A percentile compares a stretch with the other conserved stretches of the same genome.
phyloP scores from a whole-genome alignment of 2,113 vertebrate genomes.

The Melanostigma gelatinosum region DNA sequence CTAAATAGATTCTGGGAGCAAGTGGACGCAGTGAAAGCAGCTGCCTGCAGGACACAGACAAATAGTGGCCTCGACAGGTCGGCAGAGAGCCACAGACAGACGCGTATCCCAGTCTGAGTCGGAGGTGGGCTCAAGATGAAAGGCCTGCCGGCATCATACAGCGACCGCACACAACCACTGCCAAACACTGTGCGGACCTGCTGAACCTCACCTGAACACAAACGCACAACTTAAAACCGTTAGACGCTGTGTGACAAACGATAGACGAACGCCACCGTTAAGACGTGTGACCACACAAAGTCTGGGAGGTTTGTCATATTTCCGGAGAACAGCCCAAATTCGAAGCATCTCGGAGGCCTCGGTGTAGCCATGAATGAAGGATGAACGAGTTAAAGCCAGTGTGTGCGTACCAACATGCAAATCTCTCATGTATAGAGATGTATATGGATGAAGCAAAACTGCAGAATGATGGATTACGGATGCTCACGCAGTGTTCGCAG shows the following conservation, averaged over 20 bases:
- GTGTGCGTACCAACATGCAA: not conserved
- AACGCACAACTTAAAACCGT: conserved; percentile 4
- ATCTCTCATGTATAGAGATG: not conserved
- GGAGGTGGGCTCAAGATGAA: conserved; percentile 38
- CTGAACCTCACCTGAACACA: conserved; percentile 13
- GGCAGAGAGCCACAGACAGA: conserved; percentile 21
- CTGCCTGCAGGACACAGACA: not conserved
- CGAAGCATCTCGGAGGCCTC: not conserved
- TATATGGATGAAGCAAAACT: not conserved
- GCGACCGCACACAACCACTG: not conserved
- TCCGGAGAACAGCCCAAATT: not conserved
- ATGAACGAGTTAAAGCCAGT: not conserved
- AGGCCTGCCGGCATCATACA: conserved; percentile 6
- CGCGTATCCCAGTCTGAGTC: conserved; percentile 35
- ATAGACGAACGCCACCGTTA: not conserved
- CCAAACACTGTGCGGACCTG: conserved; percentile 1
- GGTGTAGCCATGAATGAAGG: not conserved
- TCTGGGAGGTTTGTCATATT: not conserved
- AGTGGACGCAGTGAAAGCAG: conserved; percentile 20
- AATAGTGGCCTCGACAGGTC: conserved; percentile 15
- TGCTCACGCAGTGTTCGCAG: not conserved
- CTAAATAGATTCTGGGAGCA: not conserved
- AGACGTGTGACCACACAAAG: not conserved
- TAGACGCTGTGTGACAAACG: conserved; percentile 8
- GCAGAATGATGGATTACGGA: not conserved